These are phyloP conservation scores for Drosophila prosaltans DNA, from an alignment of 1,140 invertebrate species.

Conservation along the genomic window DNA sequence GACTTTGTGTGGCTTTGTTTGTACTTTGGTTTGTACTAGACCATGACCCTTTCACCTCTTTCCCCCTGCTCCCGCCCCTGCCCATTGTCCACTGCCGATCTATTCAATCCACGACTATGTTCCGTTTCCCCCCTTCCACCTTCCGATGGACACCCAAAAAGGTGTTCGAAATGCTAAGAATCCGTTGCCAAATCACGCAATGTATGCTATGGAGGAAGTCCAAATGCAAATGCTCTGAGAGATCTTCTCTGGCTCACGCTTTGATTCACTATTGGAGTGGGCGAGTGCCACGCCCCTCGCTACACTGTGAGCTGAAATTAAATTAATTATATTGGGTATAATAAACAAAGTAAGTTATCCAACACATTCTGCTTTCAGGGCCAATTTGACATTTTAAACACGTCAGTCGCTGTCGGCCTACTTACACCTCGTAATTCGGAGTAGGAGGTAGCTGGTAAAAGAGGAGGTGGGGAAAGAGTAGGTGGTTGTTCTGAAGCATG, in stretches of 20 bases:
- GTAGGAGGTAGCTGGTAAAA: constrained; percentile 19
- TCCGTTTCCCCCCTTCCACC: not conserved
- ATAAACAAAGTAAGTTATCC: constrained; percentile 70
- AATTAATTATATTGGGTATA: constrained; percentile 71
- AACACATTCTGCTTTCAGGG: constrained; percentile 39
- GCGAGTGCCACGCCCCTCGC: constrained; percentile 49
- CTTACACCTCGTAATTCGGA: constrained; percentile 36
- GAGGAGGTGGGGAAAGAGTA: not conserved
- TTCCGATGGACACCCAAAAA: constrained; percentile 69
- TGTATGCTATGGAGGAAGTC: constrained; percentile 29
- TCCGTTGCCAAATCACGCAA: constrained; percentile 72
- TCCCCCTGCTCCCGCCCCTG: not conserved
- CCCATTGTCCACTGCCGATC: not conserved
- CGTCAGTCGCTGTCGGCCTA: constrained; percentile 59
- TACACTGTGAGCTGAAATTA: constrained; percentile 54
- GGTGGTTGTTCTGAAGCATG: constrained; percentile 28
- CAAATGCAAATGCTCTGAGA: constrained; percentile 59
- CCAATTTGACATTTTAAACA: constrained; percentile 73
- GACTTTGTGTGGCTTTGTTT: constrained; percentile 74
- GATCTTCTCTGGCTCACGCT: constrained; percentile 66
- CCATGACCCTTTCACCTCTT: constrained; percentile 26
- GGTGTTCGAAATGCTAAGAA: constrained; percentile 73
- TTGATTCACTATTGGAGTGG: constrained; percentile 56
- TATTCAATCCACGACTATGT: too few species aligned
- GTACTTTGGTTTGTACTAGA: constrained; percentile 46